Conservation (phyloP, 2,113 vertebrate genomes). For the Ameiurus melas region DNA sequence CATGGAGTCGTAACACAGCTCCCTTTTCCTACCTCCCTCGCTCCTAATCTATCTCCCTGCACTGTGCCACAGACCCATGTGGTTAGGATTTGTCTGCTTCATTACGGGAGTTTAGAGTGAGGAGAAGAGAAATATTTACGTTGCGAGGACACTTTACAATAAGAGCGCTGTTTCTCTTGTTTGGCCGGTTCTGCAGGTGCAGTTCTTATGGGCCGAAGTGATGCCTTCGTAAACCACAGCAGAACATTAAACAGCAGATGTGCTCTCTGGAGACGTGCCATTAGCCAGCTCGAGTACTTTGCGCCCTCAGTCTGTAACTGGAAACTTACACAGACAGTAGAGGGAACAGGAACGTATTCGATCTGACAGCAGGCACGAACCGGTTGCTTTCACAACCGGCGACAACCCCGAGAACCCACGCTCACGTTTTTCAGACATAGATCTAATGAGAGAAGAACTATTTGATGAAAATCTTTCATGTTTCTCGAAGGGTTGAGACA, state of each 20-base stretch:
- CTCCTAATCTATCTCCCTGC: conserved; percentile 20
- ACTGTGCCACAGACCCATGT: conserved; percentile 71
- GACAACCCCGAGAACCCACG: background rate
- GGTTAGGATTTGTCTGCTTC: conserved; percentile 76
- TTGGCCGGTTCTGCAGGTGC: conserved; percentile 86
- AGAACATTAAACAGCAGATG: conserved; percentile 81
- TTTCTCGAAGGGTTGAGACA: background rate
- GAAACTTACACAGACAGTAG: conserved; percentile 41
- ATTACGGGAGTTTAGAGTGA: conserved; percentile 78
- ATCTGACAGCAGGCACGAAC: background rate
- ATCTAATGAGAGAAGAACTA: background rate
- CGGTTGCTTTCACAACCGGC: background rate
- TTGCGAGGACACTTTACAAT: conserved; percentile 82
- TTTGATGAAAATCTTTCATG: background rate
- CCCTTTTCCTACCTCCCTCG: background rate
- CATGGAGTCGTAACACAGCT: background rate
- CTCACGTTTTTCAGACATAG: background rate
- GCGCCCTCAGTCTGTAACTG: conserved; percentile 43
- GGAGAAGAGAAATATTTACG: conserved; percentile 83
- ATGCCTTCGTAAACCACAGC: conserved; percentile 80
- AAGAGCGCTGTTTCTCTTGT: conserved; percentile 83
- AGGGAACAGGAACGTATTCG: conserved; percentile 1
- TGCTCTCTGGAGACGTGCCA: conserved; percentile 61
- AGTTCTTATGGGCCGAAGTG: conserved; percentile 80
- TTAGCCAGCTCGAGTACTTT: conserved; percentile 48